Evolutionary conservation across 2,797 vertebrate species (phyloP).

Genomic region (Poeciliopsis infans): DNA sequence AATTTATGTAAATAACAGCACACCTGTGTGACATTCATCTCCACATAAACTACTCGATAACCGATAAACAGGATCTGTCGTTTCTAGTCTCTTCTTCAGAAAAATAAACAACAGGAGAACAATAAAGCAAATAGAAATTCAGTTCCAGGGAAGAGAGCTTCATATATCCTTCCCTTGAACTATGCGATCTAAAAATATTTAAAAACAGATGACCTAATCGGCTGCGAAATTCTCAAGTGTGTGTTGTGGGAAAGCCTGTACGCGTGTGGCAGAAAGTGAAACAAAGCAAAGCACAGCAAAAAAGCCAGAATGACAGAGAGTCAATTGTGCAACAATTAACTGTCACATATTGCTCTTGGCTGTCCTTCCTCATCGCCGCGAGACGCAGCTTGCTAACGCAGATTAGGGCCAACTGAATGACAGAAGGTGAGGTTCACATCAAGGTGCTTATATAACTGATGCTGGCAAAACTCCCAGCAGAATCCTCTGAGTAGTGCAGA

Average conservation of each 20-base stretch:
- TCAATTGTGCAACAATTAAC: constrained; percentile 45
- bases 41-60: neutral
- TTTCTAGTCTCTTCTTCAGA: neutral
- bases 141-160: neutral
- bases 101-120: neutral
- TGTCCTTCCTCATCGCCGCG: constrained; percentile 59
- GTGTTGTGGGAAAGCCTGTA: neutral
- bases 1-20: neutral
- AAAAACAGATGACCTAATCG: neutral
- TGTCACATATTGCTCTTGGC: constrained; percentile 57
- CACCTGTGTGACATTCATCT: neutral
- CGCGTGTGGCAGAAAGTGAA: constrained; percentile 15
- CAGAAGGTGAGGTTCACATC: constrained; percentile 30
- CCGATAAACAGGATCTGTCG: neutral
- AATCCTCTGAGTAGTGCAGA: constrained; percentile 20
- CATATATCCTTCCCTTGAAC: neutral
- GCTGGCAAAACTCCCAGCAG: constrained; percentile 15
- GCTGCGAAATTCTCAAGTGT: neutral
- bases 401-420: constrained; percentile 21
- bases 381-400: constrained; percentile 29
- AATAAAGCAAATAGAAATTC: neutral
- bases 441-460: constrained; percentile 22
- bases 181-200: neutral
- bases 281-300: neutral
- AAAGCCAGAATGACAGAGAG: constrained; percentile 5